Evolutionary conservation across 2,888 invertebrate genomes (phyloP).

Genomic region (Protophormia terraenovae): DNA sequence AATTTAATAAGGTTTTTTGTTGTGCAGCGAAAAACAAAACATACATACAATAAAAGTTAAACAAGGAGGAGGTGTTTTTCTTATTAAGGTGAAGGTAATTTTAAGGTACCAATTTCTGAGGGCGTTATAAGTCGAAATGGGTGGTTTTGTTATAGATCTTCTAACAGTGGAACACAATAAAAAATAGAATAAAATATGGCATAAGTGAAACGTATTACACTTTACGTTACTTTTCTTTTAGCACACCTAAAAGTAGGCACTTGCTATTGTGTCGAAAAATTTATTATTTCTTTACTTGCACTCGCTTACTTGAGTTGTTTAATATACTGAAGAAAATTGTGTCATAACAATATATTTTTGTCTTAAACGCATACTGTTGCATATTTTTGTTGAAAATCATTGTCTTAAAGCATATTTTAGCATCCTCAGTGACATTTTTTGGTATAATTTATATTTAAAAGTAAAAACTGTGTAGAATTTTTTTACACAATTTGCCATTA

Average conservation of each 20-base stretch:
- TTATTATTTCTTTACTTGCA: too few relatives aligned
- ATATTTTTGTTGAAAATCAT: too few relatives aligned
- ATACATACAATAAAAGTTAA: conserved; percentile 47
- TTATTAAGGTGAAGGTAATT: background rate
- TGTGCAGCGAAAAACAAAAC: conserved; percentile 4
- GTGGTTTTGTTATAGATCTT: conserved; percentile 38
- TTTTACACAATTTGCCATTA: too few relatives aligned
- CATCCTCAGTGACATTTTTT: too few relatives aligned
- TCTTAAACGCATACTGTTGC: too few relatives aligned
- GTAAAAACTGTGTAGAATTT: too few relatives aligned
- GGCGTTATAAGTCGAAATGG: conserved; percentile 58
- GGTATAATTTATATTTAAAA: too few relatives aligned
- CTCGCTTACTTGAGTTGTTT: too few relatives aligned
- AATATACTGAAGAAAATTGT: too few relatives aligned
- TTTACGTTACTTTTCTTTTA: background rate
- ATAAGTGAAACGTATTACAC: background rate
- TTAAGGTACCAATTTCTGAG: conserved; percentile 13
- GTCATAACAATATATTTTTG: too few relatives aligned
- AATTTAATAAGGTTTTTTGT: conserved; percentile 59
- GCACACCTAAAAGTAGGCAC: background rate
- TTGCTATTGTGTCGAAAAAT: too few relatives aligned
- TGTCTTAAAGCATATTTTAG: too few relatives aligned
- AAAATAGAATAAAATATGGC: background rate
- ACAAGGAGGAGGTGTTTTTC: conserved; percentile 50
- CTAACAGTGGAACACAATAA: background rate